phyloP scores from a whole-genome alignment of 2,888 invertebrate species.

The Dioctria linearis region DNA sequence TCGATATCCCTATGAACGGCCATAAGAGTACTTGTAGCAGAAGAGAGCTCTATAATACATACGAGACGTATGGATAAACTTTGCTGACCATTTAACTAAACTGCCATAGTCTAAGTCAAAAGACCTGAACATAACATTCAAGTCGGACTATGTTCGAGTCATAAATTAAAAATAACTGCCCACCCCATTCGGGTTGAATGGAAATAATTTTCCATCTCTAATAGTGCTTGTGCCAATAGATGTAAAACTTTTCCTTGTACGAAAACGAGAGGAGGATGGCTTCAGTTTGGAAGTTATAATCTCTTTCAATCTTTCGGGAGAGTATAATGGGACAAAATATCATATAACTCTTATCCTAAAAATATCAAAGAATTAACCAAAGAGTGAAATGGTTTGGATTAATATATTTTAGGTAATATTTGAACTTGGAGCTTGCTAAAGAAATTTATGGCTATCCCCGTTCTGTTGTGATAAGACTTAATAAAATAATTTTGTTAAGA shows the following conservation, averaged over 20 bases:
- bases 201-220: slow-evolving; percentile 1
- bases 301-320: background rate
- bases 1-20: background rate
- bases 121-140: background rate
- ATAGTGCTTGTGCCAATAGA: background rate
- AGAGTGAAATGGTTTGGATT: too few species aligned
- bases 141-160: background rate
- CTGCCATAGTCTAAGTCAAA: background rate
- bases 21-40: background rate
- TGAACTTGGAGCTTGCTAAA: too few species aligned
- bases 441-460: too few species aligned
- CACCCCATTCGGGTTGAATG: background rate
- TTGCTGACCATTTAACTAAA: background rate
- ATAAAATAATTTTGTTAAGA: too few species aligned
- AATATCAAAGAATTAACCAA: background rate
- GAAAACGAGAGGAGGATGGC: background rate
- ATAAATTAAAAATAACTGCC: slow-evolving; percentile 6
- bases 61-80: background rate
- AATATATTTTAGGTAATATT: too few species aligned
- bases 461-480: too few species aligned
- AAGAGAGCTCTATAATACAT: background rate
- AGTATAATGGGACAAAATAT: background rate
- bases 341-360: background rate
- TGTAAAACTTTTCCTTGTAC: background rate
- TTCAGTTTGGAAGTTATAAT: background rate